phyloP scores from a whole-genome alignment of 1,140 invertebrate species.

The Tribolium madens region DNA sequence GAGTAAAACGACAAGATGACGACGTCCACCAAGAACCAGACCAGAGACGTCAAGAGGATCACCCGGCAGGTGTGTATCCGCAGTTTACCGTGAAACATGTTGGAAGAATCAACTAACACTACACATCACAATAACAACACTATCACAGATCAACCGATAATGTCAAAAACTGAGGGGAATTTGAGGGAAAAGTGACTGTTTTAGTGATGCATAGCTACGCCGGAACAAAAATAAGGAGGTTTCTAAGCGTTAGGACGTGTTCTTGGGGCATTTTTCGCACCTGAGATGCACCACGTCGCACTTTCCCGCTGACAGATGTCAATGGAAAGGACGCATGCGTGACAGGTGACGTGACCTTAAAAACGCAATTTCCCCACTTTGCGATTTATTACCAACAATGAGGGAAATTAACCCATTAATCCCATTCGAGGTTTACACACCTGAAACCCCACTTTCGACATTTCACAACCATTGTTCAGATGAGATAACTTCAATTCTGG shows the following conservation, averaged over 20 bases:
- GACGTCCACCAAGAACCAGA: slow-evolving; percentile 95
- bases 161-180: not conserved
- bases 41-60: slow-evolving; percentile 92
- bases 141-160: slow-evolving; percentile 31
- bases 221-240: not conserved
- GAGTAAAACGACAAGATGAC: slow-evolving; percentile 93
- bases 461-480: too few relatives aligned
- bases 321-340: slow-evolving; percentile 23
- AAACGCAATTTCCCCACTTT: not conserved
- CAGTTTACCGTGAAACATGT: slow-evolving; percentile 87
- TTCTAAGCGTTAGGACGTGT: slow-evolving; percentile 18
- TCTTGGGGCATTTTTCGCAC: slow-evolving; percentile 18
- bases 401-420: slow-evolving; percentile 14
- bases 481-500: too few relatives aligned
- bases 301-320: slow-evolving; percentile 36
- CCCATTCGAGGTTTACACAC: not conserved
- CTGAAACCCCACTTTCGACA: not conserved
- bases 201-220: slow-evolving; percentile 13
- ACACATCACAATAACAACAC: slow-evolving; percentile 34
- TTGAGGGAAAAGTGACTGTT: not conserved
- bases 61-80: slow-evolving; percentile 95
- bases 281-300: slow-evolving; percentile 29
- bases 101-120: slow-evolving; percentile 57
- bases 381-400: slow-evolving; percentile 1
- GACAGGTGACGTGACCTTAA: slow-evolving; percentile 20